Base-by-base conservation (phyloP, 2,888 invertebrate genomes). In the Stenolophus ochropezus region DNA sequence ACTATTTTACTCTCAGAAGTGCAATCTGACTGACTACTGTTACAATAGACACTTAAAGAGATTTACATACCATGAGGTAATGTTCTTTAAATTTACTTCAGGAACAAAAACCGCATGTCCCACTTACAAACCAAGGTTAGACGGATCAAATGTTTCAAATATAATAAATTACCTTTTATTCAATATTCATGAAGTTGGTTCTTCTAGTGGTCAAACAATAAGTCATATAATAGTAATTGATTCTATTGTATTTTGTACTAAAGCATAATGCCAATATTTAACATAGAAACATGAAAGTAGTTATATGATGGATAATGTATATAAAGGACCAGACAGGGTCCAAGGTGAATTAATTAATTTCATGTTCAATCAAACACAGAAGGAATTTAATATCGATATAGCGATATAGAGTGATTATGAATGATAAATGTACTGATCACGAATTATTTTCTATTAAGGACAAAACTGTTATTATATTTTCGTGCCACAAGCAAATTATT, bases 41-140 rank as follows among this genome's bases (percentile, higher is more conserved):
- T 42, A 42, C 33, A 42, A 42, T 42, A 42, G 33, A 11, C 8
- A 42, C 33, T 42, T 42, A 42, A 6, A 42, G 8, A 11, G 33
- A 42, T 56, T 56, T 21, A 56, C 11, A 21, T 56, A 56, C 21
- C 51, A 53, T 56, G 56, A 56, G 56, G 20, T 56, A 56, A 56
- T 21, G 51, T 14, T 16, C 2, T 21, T 11, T 56, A 56, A 20
- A 56, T 56, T 56, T 56, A 21, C 21, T 56, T 56, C 56, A 56
- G 56, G 56, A 56, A 56, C 56, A 56, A 56, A 56, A 56, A 56
- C 56, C 56, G 21, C 21, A 56, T 56, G 56, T 20, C 23, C 16
- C 20, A 21, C 21, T 56, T 11, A 56, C 33, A 56, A 56, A 56
- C 21, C 56, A 56, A 56, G 56, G 56, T 8, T 11, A 21, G 8